Evolutionary conservation across 2,797 vertebrate genomes (phyloP).

Genomic region (Limnodromus scolopaceus): DNA sequence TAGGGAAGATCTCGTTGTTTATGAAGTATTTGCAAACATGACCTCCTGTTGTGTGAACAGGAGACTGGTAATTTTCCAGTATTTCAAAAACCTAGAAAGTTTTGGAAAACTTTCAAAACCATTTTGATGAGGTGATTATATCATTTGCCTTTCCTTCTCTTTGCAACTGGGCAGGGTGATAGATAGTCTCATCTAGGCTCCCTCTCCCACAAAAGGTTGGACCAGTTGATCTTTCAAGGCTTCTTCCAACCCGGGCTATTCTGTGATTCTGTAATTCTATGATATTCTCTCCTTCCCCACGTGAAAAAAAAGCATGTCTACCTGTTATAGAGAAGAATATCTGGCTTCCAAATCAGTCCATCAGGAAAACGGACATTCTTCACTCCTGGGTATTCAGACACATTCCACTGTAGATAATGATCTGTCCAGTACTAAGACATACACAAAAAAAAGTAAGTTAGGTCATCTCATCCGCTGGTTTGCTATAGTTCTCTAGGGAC

Average conservation of each 20-base stretch:
- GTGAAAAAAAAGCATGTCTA: conserved; percentile 24
- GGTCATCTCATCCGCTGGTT: background rate
- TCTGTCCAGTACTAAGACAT: conserved; percentile 88
- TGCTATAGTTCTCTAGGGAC: background rate
- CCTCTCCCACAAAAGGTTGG: background rate
- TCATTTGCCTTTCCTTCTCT: background rate
- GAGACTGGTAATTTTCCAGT: background rate
- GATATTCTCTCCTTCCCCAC: background rate
- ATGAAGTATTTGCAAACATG: background rate
- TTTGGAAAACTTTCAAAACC: background rate
- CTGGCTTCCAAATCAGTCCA: conserved; percentile 92
- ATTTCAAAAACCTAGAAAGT: background rate
- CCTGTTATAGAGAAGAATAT: conserved; percentile 98
- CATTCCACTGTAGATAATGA: conserved; percentile 89
- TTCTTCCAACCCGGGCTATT: background rate
- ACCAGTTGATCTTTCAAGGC: background rate
- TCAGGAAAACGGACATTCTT: conserved; percentile 90
- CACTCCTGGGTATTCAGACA: conserved; percentile 88
- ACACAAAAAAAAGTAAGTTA: conserved; percentile 55
- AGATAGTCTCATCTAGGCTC: background rate
- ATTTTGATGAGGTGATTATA: background rate
- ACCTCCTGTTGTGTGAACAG: background rate
- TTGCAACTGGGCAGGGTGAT: background rate
- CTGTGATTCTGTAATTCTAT: background rate
- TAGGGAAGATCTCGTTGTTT: background rate